Evolutionary conservation across 2,888 invertebrate species (phyloP).

Genomic region (Acleris laterana): DNA sequence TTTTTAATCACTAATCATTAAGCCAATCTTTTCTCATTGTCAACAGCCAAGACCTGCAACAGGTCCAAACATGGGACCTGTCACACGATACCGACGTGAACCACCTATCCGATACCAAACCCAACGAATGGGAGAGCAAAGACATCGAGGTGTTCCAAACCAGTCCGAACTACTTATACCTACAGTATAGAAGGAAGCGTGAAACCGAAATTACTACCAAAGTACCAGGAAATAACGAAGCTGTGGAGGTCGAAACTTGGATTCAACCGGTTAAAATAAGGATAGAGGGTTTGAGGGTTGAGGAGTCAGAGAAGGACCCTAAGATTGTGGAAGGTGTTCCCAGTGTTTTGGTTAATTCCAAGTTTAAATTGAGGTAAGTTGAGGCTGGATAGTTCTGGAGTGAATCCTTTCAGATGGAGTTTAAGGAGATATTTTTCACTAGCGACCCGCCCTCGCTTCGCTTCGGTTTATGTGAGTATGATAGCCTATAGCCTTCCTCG

Average conservation of each 20-base stretch:
- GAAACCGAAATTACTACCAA: neutral
- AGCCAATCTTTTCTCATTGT: neutral
- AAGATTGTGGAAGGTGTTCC: conserved; percentile 86
- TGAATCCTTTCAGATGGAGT: too few species aligned
- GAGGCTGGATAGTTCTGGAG: too few species aligned
- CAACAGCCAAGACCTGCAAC: conserved; percentile 23
- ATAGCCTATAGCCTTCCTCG: too few species aligned
- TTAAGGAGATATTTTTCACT: too few species aligned
- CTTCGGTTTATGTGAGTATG: too few species aligned
- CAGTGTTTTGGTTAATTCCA: conserved; percentile 85
- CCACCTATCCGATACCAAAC: neutral
- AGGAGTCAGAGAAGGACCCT: conserved; percentile 84
- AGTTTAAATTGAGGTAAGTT: conserved; percentile 82
- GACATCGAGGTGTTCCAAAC: conserved; percentile 14
- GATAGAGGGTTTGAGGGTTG: conserved; percentile 84
- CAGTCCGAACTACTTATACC: neutral
- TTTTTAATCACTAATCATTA: too few species aligned
- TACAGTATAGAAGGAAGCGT: conserved; percentile 8
- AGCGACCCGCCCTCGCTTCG: too few species aligned
- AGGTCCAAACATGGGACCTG: conserved; percentile 14
- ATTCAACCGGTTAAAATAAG: conserved; percentile 47
- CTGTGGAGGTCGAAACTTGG: conserved; percentile 41
- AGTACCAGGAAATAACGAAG: neutral
- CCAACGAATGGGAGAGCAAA: neutral
- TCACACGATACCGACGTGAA: conserved; percentile 29